phyloP scores from a whole-genome alignment of 2,113 vertebrate genomes.

The Otolemur garnettii region DNA sequence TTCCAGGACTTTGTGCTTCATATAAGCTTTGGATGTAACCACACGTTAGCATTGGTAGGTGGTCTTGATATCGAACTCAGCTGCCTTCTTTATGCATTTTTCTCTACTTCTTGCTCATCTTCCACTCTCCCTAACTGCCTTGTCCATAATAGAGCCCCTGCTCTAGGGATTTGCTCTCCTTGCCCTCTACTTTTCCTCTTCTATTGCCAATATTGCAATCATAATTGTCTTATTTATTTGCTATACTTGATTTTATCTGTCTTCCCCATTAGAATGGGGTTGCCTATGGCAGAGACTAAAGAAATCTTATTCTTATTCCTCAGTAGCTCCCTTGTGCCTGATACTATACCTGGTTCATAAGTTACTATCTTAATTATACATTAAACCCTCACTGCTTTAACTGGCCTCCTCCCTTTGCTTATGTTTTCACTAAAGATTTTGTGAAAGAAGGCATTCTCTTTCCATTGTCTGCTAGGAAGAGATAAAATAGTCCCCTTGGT shows the following conservation, averaged over 20 bases:
- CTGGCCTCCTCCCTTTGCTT: neutral
- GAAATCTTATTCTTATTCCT: neutral
- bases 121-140: neutral
- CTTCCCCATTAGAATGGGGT: neutral
- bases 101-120: constrained; percentile 12
- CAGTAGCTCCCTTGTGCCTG: neutral
- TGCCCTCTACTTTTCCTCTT: neutral
- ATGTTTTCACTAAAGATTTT: neutral
- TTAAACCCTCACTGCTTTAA: neutral
- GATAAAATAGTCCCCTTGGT: neutral
- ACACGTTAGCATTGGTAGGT: neutral
- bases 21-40: constrained; percentile 41
- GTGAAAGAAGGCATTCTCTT: neutral
- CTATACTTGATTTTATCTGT: neutral
- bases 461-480: neutral
- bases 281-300: neutral
- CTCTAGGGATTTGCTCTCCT: neutral
- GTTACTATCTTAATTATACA: neutral
- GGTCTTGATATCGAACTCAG: neutral
- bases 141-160: neutral
- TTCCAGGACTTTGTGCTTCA: constrained; percentile 18
- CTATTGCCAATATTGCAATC: neutral
- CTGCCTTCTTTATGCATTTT: neutral
- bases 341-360: neutral
- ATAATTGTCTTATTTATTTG: neutral